Evolutionary conservation across 2,113 vertebrate genomes (phyloP), one percentile per base, ranked within the genome.

Genomic region (Megaleporinus macrocephalus): DNA sequence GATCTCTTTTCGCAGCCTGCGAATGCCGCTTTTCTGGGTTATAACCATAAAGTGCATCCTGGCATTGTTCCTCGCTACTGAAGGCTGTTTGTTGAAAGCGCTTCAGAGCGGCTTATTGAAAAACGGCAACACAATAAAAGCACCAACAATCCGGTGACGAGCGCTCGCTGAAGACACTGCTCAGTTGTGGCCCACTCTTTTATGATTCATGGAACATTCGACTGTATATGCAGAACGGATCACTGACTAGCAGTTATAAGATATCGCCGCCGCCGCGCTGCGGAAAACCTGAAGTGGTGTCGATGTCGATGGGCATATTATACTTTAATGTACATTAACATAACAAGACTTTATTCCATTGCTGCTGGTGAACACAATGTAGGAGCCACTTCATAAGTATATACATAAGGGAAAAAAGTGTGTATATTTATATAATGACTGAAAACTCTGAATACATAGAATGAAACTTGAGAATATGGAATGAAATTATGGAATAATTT

Each of bases 81-180:
- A 73, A 63, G 27, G 29, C 33, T 74, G 30, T 81, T 65, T 66
- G 59, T 77, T n/a, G 47, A 72, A 80, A 55, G 78, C 18, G 5
- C n/a, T 84, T 53, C 3, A 59, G 44, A 68, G 55, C 33, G 44
- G 55, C 49, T 78, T 68, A 74, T 84, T 73, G 62, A 76, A 29
- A 63, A 77, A 71, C 73, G 68, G 36, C 78, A 71, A 13, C 49
- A 55, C 41, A 65, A 57, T 30, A 88, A 84, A 74, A 77, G 84
- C 68, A 11, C 5, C 30, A 69, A 69, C 65, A 69, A 22, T 66
- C 27, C 27, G 14, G 13, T 3, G 13, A 65, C 27, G 13, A 13
- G 15, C 62, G n/a, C 30, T 41, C 4, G 26, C 24, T 26, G 16
- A 26, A 41, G 22, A n/a, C 18, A 41, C 7, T 1, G 61, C 12